Conservation (phyloP, 2,888 invertebrate species). For the Megastigmus dorsalis region DNA sequence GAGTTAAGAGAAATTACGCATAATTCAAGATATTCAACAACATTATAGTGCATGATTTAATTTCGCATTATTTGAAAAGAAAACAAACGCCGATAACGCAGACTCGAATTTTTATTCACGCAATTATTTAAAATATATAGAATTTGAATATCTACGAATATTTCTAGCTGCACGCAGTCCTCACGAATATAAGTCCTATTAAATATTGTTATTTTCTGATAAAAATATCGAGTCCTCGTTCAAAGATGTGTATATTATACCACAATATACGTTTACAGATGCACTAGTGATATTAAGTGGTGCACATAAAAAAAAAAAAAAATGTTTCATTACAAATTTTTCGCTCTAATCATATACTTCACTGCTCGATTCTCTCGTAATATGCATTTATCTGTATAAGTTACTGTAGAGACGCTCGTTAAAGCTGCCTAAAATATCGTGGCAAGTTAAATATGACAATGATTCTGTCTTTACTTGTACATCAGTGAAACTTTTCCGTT, state of each 20-base stretch:
- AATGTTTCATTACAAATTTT: background rate
- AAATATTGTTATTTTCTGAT: background rate
- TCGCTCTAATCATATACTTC: too few relatives aligned
- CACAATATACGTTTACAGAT: background rate
- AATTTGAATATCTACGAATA: too few relatives aligned
- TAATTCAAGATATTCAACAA: constrained; percentile 9
- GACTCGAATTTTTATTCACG: background rate
- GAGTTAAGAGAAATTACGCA: background rate
- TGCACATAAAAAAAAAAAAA: constrained; percentile 16
- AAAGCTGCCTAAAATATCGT: background rate
- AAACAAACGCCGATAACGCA: background rate
- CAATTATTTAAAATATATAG: background rate
- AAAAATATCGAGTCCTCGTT: constrained; percentile 11
- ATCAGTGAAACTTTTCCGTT: background rate
- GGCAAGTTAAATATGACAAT: constrained; percentile 3
- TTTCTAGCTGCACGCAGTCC: background rate
- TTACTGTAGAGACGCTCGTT: too few relatives aligned
- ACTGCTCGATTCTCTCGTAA: background rate
- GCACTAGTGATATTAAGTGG: constrained; percentile 18
- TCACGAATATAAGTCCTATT: background rate
- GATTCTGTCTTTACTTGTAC: background rate
- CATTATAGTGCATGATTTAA: constrained; percentile 12
- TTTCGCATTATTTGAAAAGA: background rate
- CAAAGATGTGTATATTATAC: background rate
- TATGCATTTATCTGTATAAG: background rate